Conservation (phyloP, 1,140 invertebrate species). For the Meloidogyne exigua region DNA sequence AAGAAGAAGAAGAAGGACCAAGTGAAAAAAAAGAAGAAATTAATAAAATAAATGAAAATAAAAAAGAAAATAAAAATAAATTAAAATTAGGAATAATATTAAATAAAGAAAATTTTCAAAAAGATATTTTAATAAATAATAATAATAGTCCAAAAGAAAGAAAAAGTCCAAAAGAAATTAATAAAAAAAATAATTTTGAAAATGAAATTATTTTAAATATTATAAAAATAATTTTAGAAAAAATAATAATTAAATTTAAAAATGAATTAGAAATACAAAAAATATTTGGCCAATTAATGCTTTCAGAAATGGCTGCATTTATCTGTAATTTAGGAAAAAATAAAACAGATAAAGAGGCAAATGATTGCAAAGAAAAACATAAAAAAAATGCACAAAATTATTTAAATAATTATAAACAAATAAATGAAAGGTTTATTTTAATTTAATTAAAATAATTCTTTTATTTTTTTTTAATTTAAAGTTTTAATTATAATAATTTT, state of each 20-base stretch:
- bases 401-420: background rate
- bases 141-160: too few species aligned
- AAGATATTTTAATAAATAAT: background rate
- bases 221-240: background rate
- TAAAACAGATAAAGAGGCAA: background rate
- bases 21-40: background rate
- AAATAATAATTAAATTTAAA: conserved; percentile 6
- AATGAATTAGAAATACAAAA: background rate
- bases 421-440: background rate
- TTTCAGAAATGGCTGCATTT: background rate
- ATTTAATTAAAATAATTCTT: background rate
- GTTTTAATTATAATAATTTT: background rate
- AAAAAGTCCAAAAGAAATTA: too few species aligned
- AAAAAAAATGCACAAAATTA: background rate
- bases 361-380: background rate
- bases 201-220: background rate
- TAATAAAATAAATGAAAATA: too few species aligned
- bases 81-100: background rate
- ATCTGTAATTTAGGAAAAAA: background rate
- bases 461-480: background rate
- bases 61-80: background rate
- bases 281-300: background rate
- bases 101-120: background rate
- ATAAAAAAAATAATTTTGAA: background rate
- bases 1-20: background rate